Evolutionary conservation across 2,113 vertebrate genomes (phyloP).

Genomic region (Apeltes quadracus): DNA sequence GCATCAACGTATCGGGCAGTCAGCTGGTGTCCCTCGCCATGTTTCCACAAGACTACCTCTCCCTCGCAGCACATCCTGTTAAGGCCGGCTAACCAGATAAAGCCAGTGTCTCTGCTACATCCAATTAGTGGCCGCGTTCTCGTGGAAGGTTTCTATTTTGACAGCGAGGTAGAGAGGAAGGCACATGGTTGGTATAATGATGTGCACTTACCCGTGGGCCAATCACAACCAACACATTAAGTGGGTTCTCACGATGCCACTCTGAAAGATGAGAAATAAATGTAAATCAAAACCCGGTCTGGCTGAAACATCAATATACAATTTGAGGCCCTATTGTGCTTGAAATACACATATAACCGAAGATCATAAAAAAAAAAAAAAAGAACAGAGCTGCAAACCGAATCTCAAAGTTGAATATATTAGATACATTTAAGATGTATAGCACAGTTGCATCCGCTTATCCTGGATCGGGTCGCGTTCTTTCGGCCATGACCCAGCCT

Average conservation of each 20-base stretch:
- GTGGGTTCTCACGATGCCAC: slow-evolving; percentile 84
- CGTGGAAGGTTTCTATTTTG: slow-evolving; percentile 37
- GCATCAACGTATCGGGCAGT: slow-evolving; percentile 10
- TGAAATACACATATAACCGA: slow-evolving; percentile 19
- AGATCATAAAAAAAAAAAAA: not conserved
- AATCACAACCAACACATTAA: slow-evolving; percentile 85
- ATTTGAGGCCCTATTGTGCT: slow-evolving; percentile 48
- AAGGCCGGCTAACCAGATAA: slow-evolving; percentile 69
- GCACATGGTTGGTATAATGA: not conserved
- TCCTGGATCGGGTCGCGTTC: too few relatives aligned
- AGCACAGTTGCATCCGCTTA: too few relatives aligned
- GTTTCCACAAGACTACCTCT: slow-evolving; percentile 15
- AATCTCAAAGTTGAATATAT: not conserved
- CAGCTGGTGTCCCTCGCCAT: slow-evolving; percentile 19
- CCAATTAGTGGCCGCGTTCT: slow-evolving; percentile 67
- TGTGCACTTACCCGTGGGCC: slow-evolving; percentile 84
- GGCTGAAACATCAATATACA: slow-evolving; percentile 29
- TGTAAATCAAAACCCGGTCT: slow-evolving; percentile 6
- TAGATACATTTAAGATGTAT: not conserved
- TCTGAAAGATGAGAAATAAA: slow-evolving; percentile 76
- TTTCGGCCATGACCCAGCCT: too few relatives aligned
- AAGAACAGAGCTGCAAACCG: not conserved
- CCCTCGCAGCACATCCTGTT: slow-evolving; percentile 35
- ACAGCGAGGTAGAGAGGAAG: slow-evolving; percentile 1
- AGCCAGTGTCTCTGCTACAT: slow-evolving; percentile 66